Conservation (phyloP, 30 jellyfish, hydroid and myxozoan species). For the Turritopsis dohrnii region DNA sequence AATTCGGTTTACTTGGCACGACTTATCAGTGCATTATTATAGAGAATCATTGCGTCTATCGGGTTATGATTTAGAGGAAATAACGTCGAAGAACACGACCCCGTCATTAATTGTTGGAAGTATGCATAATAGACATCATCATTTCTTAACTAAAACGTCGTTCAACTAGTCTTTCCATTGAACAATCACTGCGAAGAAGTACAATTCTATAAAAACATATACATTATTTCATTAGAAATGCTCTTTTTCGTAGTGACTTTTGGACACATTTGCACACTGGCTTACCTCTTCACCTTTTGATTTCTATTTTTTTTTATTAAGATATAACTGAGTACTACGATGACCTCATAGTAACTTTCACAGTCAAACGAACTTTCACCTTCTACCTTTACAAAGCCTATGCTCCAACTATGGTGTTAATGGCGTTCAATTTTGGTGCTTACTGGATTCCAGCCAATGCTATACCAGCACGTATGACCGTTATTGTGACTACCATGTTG, state of each 20-base stretch:
- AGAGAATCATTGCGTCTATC: background rate
- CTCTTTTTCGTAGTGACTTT: too few relatives aligned
- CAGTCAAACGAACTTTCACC: conserved; percentile 1
- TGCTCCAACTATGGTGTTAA: background rate
- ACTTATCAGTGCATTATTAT: background rate
- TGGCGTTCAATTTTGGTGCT: background rate
- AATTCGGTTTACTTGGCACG: background rate
- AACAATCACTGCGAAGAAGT: too few relatives aligned
- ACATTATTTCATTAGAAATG: too few relatives aligned
- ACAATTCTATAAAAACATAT: too few relatives aligned
- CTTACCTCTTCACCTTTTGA: background rate
- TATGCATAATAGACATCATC: background rate
- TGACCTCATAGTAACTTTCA: background rate
- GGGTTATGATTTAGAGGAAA: background rate
- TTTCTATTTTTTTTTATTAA: background rate
- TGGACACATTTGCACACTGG: background rate
- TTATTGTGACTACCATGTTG: conserved; percentile 1
- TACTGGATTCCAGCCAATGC: conserved; percentile 13
- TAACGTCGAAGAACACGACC: background rate
- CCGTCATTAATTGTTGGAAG: background rate
- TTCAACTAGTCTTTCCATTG: too few relatives aligned
- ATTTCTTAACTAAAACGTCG: too few relatives aligned
- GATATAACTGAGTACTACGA: background rate
- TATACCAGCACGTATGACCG: conserved; percentile 5
- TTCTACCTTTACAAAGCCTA: conserved; percentile 2